A percentile compares a stretch with the other conserved stretches of the same genome.
Conservation (phyloP, 2,113 vertebrate species). For the Cynocephalus volans region DNA sequence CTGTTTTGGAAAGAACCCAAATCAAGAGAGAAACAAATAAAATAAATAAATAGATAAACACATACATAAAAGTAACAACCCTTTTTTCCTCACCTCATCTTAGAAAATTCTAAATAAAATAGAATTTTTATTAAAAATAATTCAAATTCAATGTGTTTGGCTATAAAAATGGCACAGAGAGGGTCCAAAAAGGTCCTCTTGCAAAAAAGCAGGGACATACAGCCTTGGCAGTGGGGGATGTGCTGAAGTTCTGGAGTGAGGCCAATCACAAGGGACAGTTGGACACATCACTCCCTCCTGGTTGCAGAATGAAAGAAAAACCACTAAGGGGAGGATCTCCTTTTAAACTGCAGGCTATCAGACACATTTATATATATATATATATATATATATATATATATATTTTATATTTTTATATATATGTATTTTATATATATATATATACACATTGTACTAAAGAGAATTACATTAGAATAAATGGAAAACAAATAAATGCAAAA, state of each 20-base stretch:
- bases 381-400: too few relatives aligned
- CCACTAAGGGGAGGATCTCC: not conserved
- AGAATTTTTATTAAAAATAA: not conserved
- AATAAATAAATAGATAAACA: not conserved
- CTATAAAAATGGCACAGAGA: not conserved
- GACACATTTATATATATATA: not conserved
- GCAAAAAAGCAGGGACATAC: not conserved
- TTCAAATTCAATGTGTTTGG: not conserved
- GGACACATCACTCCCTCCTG: not conserved
- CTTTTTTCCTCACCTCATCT: not conserved
- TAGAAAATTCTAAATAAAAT: not conserved
- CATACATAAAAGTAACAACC: not conserved
- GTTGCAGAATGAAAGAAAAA: not conserved
- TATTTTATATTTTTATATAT: too few relatives aligned
- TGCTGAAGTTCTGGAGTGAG: not conserved
- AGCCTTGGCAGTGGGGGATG: too few relatives aligned
- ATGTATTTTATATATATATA: too few relatives aligned
- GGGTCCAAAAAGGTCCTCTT: not conserved
- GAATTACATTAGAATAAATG: not conserved
- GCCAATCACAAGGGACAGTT: not conserved
- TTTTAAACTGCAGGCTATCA: not conserved
- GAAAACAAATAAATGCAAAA: not conserved
- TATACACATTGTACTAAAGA: not conserved
- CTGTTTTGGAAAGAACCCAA: not conserved
- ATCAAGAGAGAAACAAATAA: not conserved